Percentiles rank a stretch among this genome's conserved stretches.
These are phyloP conservation scores for Eustalomyia histrio DNA, from an alignment of 2,888 invertebrate genomes.

Conservation along the genomic window DNA sequence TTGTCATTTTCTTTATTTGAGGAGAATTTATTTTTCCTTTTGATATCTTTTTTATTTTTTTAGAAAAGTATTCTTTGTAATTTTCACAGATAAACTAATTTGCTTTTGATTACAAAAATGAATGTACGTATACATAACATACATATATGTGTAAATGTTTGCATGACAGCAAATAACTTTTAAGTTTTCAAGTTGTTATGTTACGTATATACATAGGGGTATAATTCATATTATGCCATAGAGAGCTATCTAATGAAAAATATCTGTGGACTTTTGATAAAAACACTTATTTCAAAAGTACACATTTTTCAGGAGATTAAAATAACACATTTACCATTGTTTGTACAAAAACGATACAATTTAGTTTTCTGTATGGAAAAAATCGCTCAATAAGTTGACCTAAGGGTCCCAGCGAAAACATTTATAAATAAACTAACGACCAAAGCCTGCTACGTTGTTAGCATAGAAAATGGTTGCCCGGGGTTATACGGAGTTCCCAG, in stretches of 20 bases:
- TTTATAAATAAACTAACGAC: no score
- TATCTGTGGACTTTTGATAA: no score
- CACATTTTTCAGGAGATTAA: no score
- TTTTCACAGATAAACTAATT: conserved; percentile 65
- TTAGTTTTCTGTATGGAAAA: no score
- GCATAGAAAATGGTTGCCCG: no score
- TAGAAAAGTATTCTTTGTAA: conserved; percentile 40
- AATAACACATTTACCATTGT: no score
- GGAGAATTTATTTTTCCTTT: conserved; percentile 36
- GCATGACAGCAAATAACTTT: conserved; percentile 39
- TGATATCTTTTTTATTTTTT: conserved; percentile 13
- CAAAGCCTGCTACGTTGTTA: no score
- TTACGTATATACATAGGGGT: conserved; percentile 68
- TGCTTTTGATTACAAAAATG: conserved; percentile 67
- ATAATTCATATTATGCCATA: conserved; percentile 53
- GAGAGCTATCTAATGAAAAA: background rate
- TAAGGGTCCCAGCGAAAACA: no score
- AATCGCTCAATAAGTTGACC: no score
- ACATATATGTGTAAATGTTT: background rate
- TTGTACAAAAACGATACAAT: no score
- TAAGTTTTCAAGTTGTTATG: conserved; percentile 71
- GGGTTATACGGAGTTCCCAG: no score
- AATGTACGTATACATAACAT: conserved; percentile 59
- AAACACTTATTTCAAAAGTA: no score
- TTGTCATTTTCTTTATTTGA: conserved; percentile 36